phyloP scores from a whole-genome alignment of 2,888 invertebrate species.

The Halictus quadricinctus region DNA sequence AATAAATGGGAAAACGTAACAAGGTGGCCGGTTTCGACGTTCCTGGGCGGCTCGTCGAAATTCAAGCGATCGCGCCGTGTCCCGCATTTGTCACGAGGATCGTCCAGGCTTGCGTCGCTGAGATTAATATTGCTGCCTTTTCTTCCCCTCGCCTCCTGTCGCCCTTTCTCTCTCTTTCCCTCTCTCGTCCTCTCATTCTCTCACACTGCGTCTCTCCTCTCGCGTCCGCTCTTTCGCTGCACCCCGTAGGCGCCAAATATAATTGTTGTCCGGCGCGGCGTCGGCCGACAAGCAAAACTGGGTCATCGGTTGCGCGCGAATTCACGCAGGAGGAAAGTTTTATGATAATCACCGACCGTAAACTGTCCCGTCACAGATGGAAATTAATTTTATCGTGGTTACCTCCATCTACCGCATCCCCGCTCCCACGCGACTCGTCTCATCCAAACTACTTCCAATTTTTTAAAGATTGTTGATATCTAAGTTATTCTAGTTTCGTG shows the following conservation, averaged over 20 bases:
- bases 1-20: slow-evolving; percentile 49
- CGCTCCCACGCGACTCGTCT: background rate
- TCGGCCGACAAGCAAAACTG: slow-evolving; percentile 50
- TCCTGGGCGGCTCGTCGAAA: slow-evolving; percentile 63
- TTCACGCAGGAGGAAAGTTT: slow-evolving; percentile 57
- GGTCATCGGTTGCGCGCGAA: slow-evolving; percentile 62
- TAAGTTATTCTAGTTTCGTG: background rate
- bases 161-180: background rate
- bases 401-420: background rate
- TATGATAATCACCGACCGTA: slow-evolving; percentile 47
- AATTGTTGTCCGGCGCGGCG: slow-evolving; percentile 61
- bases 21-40: slow-evolving; percentile 48
- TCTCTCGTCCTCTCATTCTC: background rate
- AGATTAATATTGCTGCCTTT: slow-evolving; percentile 72
- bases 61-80: slow-evolving; percentile 70
- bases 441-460: background rate
- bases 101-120: slow-evolving; percentile 59
- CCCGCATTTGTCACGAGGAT: slow-evolving; percentile 73
- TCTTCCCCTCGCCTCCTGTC: slow-evolving; percentile 33
- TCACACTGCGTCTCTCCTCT: background rate
- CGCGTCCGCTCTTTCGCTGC: slow-evolving; percentile 10
- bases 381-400: slow-evolving; percentile 36
- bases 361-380: slow-evolving; percentile 29
- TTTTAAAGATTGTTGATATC: background rate
- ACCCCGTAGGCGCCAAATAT: slow-evolving; percentile 67